A percentile compares a stretch with the other conserved stretches of the same genome.
Evolutionary conservation across 2,113 vertebrate genomes (phyloP).

Genomic region (Anolis sagrei): DNA sequence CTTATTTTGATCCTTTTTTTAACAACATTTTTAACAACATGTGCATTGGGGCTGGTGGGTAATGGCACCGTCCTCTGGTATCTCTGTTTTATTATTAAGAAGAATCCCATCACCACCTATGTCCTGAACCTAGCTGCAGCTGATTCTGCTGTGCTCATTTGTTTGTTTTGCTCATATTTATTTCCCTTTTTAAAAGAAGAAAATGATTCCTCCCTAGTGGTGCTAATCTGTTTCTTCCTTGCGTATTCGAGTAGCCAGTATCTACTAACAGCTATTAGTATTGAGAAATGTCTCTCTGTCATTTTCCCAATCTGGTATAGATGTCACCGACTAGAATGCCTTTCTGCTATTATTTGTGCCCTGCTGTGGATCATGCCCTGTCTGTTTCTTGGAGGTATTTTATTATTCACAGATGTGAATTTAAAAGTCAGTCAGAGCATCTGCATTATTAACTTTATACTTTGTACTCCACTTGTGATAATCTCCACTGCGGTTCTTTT

Average conservation of each 20-base stretch:
- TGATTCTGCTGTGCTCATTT: constrained; percentile 25
- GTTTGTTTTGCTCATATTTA: rapidly evolving
- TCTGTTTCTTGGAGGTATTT: no score
- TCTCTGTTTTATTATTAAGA: constrained; percentile 38
- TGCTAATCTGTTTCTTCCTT: neutral
- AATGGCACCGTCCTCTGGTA: constrained; percentile 35
- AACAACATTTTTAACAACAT: no score
- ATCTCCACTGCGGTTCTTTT: neutral
- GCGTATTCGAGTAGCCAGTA: neutral
- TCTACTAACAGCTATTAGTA: neutral
- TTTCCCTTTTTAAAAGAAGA: neutral
- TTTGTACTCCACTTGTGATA: neutral
- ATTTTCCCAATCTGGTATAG: constrained; percentile 11
- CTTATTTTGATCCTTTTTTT: neutral
- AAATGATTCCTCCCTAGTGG: neutral
- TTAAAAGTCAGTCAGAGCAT: neutral
- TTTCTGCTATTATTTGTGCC: neutral
- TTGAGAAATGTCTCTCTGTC: neutral
- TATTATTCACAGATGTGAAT: no score
- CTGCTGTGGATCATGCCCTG: neutral
- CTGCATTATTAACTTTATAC: neutral
- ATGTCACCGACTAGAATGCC: neutral
- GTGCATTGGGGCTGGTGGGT: constrained; percentile 12
- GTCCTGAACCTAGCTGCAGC: constrained; percentile 40
- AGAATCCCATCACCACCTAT: constrained; percentile 34